Conservation (phyloP, 2,113 vertebrate genomes). For the Leucoraja erinaceus region DNA sequence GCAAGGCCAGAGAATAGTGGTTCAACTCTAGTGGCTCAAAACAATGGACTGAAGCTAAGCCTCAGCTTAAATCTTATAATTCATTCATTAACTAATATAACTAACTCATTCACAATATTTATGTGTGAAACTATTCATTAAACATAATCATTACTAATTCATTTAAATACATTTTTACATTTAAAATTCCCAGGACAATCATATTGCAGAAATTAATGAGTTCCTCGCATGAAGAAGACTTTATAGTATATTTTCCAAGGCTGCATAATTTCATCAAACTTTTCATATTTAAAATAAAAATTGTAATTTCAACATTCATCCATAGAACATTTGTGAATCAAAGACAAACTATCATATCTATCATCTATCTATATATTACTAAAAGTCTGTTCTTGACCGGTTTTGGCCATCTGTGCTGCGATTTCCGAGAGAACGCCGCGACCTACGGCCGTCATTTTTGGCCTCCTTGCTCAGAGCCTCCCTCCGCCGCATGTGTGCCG, state of each 20-base stretch:
- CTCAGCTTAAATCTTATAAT: not conserved
- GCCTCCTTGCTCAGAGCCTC: too few species aligned
- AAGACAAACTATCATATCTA: too few species aligned
- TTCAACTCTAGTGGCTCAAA: not conserved
- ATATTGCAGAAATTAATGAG: not conserved
- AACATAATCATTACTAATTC: not conserved
- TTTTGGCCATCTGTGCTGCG: too few species aligned
- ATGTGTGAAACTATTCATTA: slow-evolving; percentile 1
- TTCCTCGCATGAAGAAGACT: not conserved
- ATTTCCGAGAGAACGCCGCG: too few species aligned
- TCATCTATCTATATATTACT: too few species aligned
- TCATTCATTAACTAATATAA: not conserved
- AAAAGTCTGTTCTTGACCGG: too few species aligned
- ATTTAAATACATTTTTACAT: not conserved
- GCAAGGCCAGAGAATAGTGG: not conserved
- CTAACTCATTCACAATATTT: not conserved
- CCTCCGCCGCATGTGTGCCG: too few species aligned
- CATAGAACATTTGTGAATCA: not conserved
- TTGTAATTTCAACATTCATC: not conserved
- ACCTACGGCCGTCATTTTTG: too few species aligned
- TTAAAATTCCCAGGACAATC: not conserved
- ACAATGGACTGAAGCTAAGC: not conserved
- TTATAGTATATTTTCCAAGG: not conserved
- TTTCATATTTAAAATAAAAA: not conserved
- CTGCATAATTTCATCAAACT: not conserved